A percentile compares a stretch with the other conserved stretches of the same genome.
These are phyloP conservation scores for Urocolius indicus DNA, from an alignment of 2,113 vertebrate genomes.

Conservation along the genomic window DNA sequence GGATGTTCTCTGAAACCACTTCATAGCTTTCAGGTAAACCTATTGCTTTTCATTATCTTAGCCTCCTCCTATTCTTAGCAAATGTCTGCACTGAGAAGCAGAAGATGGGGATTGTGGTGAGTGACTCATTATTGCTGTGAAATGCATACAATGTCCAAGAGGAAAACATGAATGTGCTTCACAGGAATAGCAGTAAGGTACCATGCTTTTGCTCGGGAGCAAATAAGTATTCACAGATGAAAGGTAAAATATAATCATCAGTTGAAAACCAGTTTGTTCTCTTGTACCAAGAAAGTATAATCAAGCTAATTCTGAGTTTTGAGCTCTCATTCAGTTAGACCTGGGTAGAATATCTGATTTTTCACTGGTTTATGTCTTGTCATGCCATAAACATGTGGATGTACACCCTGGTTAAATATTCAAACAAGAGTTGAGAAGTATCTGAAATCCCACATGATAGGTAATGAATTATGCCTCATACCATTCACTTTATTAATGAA, in stretches of 20 bases:
- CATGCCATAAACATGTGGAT: neutral
- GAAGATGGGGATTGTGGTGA: neutral
- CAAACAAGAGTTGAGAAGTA: neutral
- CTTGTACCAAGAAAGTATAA: neutral
- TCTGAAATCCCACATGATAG: neutral
- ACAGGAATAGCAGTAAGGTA: neutral
- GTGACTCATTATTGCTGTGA: neutral
- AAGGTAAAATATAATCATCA: neutral
- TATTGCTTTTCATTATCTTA: neutral
- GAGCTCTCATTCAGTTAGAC: neutral
- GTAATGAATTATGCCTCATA: neutral
- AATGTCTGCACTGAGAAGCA: neutral
- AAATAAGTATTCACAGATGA: neutral
- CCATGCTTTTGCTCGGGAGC: neutral
- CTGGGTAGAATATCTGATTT: neutral
- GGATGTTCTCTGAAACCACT: neutral
- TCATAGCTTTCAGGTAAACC: neutral
- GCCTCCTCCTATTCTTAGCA: neutral
- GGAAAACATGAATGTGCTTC: neutral
- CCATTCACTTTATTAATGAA: neutral
- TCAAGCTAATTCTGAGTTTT: neutral
- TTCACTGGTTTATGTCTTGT: neutral
- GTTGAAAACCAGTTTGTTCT: neutral
- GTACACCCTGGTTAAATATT: neutral
- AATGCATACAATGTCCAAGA: neutral